phyloP scores from a whole-genome alignment of 2,113 vertebrate genomes.

The Spea bombifrons region DNA sequence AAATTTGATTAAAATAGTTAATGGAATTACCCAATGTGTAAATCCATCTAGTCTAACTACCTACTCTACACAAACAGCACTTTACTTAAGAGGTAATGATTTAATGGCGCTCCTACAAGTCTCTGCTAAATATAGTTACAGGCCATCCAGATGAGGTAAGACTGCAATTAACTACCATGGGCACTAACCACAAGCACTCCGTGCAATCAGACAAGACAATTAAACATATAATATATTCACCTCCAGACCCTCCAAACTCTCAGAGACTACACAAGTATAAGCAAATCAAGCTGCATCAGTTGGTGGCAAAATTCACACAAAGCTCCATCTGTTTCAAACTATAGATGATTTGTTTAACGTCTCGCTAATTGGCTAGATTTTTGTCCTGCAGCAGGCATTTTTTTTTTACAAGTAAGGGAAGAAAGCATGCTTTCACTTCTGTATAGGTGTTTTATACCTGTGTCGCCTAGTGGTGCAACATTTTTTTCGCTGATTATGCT shows the following conservation, averaged over 20 bases:
- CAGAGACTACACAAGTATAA: constrained; percentile 35
- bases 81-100: constrained; percentile 26
- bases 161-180: constrained; percentile 29
- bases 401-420: constrained; percentile 30
- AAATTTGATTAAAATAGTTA: constrained; percentile 29
- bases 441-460: constrained; percentile 30
- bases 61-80: constrained; percentile 19
- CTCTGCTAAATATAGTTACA: constrained; percentile 27
- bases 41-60: constrained; percentile 21
- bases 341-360: constrained; percentile 33
- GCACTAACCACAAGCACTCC: constrained; percentile 30
- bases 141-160: constrained; percentile 38
- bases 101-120: constrained; percentile 10
- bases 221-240: constrained; percentile 44
- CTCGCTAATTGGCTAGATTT: constrained; percentile 41
- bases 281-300: constrained; percentile 33
- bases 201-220: constrained; percentile 44
- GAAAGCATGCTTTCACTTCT: constrained; percentile 35
- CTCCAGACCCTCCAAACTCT: constrained; percentile 36
- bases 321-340: constrained; percentile 35
- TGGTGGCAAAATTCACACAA: constrained; percentile 37
- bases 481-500: too few species aligned
- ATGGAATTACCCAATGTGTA: constrained; percentile 24
- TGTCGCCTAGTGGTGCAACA: constrained; percentile 12
- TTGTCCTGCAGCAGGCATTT: neutral